Evolutionary conservation across 2,888 invertebrate genomes (phyloP), one percentile per base, ranked within the genome.

Genomic region (Drosophila tripunctata): DNA sequence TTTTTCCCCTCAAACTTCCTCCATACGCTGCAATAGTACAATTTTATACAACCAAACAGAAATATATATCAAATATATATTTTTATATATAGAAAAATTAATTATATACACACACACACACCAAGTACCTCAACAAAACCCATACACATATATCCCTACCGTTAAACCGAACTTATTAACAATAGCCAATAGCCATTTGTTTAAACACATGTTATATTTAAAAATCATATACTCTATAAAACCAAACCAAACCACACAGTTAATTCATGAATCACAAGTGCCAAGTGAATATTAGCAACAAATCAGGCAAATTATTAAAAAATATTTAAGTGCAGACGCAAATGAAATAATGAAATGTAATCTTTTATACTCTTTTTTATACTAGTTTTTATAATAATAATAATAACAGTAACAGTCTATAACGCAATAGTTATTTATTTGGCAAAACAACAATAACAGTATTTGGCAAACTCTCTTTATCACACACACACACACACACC

Each of bases 1-100:
- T 58, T 41, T 27, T n/a, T n/a, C n/a, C 47, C 74, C 80, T 62
- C 52, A 19, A 69, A 63, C 50, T 57, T 90, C 90, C 90, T 90
- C 90, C 90, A 90, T 85, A 91, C 90, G 90, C 90, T 90, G 90
- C 90, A 90, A 90, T 90, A 90, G 90, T 90, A 90, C 91, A 91
- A 90, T 78, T 89, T 90, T 88, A 27, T 84, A 83, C 78, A 82
- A 81, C 81, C 81, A 81, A 87, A 85, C 64, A 69, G 78, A 70
- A 79, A 87, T 88, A 89, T 87, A 88, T 87, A 88, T 83, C 64
- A 75, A 83, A 89, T 86, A 88, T 88, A 88, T 88, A 90, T 89
- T 78, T n/a, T 88, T 86, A 88, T 88, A 82, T 88, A 89, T 78
- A 82, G 81, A 87, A 88, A 84, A 88, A 85, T 83, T 88, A 89